Evolutionary conservation across 2,888 invertebrate species (phyloP).

Genomic region (Microctonus brassicae): DNA sequence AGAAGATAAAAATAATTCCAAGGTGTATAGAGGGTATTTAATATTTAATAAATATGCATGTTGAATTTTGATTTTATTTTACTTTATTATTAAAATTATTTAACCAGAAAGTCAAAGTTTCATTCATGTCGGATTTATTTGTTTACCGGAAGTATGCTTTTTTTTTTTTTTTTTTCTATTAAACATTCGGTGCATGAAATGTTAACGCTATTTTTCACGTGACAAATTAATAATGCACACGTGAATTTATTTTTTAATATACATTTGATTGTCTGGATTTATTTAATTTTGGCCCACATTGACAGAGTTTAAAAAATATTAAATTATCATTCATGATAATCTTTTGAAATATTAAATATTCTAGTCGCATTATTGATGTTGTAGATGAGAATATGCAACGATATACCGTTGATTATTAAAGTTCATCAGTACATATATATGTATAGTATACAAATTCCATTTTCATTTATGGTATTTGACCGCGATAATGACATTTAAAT

Average conservation of each 20-base stretch:
- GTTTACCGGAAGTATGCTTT: slow-evolving; percentile 14
- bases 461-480: not conserved
- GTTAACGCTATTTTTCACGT: slow-evolving; percentile 43
- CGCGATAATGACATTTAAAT: not conserved
- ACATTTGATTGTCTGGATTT: too few species aligned
- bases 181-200: slow-evolving; percentile 41
- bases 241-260: slow-evolving; percentile 48
- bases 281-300: too few species aligned
- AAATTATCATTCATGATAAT: not conserved
- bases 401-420: not conserved
- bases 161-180: slow-evolving; percentile 3
- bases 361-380: not conserved
- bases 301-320: not conserved
- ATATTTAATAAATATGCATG: not conserved
- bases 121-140: too few species aligned
- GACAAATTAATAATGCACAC: slow-evolving; percentile 33
- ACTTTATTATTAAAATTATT: not conserved
- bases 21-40: not conserved
- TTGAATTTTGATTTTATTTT: not conserved
- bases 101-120: too few species aligned
- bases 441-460: not conserved
- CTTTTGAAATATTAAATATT: not conserved
- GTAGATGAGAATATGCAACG: not conserved
- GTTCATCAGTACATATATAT: not conserved
- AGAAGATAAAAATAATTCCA: not conserved